A percentile compares a stretch with the other conserved stretches of the same genome.
phyloP scores from a whole-genome alignment of 2,888 invertebrate genomes.

The Hypomecis punctinalis region DNA sequence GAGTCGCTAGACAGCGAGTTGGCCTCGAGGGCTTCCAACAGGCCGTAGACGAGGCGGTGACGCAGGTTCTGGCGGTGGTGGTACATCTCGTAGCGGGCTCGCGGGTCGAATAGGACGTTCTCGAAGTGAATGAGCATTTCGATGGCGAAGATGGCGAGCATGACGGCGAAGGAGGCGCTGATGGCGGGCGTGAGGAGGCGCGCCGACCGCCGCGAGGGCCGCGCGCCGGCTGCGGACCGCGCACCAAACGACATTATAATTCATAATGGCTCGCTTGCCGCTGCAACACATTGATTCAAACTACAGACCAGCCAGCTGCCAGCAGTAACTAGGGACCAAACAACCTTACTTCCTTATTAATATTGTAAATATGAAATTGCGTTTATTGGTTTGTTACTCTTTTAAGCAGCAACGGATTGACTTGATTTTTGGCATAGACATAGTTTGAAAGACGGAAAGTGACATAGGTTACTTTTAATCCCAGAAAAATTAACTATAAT shows the following conservation, averaged over 20 bases:
- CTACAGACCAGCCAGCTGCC: background rate
- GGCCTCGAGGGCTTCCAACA: background rate
- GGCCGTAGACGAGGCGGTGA: background rate
- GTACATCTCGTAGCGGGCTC: background rate
- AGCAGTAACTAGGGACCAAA: background rate
- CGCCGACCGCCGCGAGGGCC: background rate
- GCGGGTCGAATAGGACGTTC: background rate
- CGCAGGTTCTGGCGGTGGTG: background rate
- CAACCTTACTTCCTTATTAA: background rate
- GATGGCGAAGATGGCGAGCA: background rate
- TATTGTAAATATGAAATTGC: no score
- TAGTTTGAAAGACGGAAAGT: no score
- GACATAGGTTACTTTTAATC: no score
- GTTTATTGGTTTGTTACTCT: no score
- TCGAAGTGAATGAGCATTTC: background rate
- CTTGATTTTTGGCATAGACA: no score
- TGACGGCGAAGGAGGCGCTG: background rate
- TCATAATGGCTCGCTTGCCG: background rate
- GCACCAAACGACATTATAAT: background rate
- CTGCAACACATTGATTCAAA: background rate
- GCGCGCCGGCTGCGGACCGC: background rate
- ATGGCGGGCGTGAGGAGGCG: background rate
- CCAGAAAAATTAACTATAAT: no score
- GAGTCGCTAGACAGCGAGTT: background rate
- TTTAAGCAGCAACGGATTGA: no score